phyloP scores from a whole-genome alignment of 2,888 invertebrate genomes.

The Tetheella fluctuosa region DNA sequence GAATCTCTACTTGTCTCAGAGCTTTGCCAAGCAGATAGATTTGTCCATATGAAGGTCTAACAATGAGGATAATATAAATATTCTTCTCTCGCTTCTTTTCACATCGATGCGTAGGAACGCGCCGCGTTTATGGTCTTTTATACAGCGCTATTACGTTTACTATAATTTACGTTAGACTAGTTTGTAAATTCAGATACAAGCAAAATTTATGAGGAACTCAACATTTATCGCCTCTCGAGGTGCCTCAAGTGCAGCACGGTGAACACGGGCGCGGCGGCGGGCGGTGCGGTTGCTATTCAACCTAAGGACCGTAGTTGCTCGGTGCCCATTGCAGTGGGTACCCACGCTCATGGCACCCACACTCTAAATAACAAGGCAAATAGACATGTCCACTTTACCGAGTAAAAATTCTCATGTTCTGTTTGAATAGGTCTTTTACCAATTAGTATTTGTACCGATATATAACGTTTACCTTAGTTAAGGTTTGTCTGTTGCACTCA shows the following conservation, averaged over 20 bases:
- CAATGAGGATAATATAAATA: conserved; percentile 42
- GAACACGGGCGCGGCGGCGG: conserved; percentile 18
- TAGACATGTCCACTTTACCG: conserved; percentile 80
- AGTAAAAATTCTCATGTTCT: conserved; percentile 80
- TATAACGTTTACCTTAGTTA: conserved; percentile 62
- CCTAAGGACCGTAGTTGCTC: conserved; percentile 60
- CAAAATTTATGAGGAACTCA: conserved; percentile 8
- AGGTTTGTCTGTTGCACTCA: conserved; percentile 65
- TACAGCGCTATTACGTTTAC: conserved; percentile 23
- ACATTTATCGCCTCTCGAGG: conserved; percentile 31
- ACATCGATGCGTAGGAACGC: conserved; percentile 23
- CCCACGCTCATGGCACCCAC: conserved; percentile 77
- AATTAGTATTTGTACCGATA: conserved; percentile 83
- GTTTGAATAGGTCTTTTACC: conserved; percentile 83
- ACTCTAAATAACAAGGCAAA: conserved; percentile 82
- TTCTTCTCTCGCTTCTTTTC: conserved; percentile 33
- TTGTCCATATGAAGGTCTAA: conserved; percentile 18
- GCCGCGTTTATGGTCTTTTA: conserved; percentile 19
- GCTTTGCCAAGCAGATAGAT: not conserved
- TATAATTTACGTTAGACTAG: conserved; percentile 17
- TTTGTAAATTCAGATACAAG: not conserved
- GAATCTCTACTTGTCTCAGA: not conserved
- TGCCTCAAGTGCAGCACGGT: conserved; percentile 27
- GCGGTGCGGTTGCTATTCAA: conserved; percentile 43
- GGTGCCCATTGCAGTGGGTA: conserved; percentile 60